Evolutionary conservation across 2,888 invertebrate species (phyloP).

Genomic region (Tanytarsus gracilentus): DNA sequence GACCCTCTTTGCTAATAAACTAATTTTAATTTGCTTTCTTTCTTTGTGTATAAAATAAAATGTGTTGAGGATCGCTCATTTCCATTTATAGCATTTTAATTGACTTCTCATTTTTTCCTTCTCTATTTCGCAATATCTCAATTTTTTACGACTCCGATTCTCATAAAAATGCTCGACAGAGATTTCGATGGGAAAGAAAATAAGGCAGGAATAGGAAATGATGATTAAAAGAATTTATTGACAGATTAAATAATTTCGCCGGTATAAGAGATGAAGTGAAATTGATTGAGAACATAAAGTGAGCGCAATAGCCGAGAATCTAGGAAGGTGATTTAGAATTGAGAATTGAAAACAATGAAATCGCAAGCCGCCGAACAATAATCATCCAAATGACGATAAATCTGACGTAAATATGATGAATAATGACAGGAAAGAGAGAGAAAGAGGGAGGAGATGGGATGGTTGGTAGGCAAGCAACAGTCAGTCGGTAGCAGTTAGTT

Average conservation of each 20-base stretch:
- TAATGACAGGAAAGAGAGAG: background rate
- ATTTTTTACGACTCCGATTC: background rate
- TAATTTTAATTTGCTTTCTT: background rate
- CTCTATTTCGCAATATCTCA: no score
- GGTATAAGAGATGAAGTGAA: background rate
- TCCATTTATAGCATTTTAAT: background rate
- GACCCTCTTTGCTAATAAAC: no score
- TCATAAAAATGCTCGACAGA: background rate
- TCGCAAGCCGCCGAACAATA: no score
- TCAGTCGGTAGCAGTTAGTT: background rate
- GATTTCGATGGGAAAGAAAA: background rate
- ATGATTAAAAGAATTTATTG: conserved; percentile 1
- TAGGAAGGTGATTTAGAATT: no score
- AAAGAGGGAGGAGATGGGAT: no score
- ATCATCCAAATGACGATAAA: conserved; percentile 2
- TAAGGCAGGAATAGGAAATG: conserved; percentile 1
- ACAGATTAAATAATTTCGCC: background rate
- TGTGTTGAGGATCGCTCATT: background rate
- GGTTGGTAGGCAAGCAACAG: background rate
- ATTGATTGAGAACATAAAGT: background rate
- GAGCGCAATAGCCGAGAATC: no score
- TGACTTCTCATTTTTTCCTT: no score
- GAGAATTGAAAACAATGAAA: no score
- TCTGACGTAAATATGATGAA: conserved; percentile 4
- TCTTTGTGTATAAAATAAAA: background rate